Conservation (phyloP, 2,113 vertebrate genomes). For the Tetrax tetrax region DNA sequence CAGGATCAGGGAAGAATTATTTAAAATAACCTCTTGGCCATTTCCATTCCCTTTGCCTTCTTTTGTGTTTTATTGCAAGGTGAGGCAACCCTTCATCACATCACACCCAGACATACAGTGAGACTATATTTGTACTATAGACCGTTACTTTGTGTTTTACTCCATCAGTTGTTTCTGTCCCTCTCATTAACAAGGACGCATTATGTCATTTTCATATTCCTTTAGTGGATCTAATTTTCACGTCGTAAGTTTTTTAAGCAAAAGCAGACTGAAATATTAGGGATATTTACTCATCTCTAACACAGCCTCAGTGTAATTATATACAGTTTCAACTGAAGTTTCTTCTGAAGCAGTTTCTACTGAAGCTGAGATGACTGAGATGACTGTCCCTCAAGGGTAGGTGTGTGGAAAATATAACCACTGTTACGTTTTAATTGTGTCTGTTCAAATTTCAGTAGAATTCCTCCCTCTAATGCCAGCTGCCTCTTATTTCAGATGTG, state of each 20-base stretch:
- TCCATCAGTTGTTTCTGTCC: not conserved
- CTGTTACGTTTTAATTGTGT: not conserved
- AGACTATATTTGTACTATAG: not conserved
- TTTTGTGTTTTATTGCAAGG: not conserved
- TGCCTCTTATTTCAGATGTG: not conserved
- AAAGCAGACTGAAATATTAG: not conserved
- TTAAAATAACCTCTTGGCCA: not conserved
- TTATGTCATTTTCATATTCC: not conserved
- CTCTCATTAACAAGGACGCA: not conserved
- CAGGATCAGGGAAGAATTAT: not conserved
- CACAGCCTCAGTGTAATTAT: not conserved
- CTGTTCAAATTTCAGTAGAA: not conserved
- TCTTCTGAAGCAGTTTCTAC: not conserved
- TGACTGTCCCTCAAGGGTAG: not conserved
- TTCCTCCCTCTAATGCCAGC: not conserved
- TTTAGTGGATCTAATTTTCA: not conserved
- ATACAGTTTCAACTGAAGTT: not conserved
- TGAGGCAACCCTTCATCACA: not conserved
- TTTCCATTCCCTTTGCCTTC: not conserved
- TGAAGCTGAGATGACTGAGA: not conserved
- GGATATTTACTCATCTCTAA: not conserved
- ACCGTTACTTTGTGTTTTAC: not conserved
- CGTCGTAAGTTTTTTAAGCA: not conserved
- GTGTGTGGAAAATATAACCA: not conserved
- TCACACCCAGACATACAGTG: not conserved